phyloP scores from a whole-genome alignment of 2,113 vertebrate genomes.

The Poeciliopsis prolifica region DNA sequence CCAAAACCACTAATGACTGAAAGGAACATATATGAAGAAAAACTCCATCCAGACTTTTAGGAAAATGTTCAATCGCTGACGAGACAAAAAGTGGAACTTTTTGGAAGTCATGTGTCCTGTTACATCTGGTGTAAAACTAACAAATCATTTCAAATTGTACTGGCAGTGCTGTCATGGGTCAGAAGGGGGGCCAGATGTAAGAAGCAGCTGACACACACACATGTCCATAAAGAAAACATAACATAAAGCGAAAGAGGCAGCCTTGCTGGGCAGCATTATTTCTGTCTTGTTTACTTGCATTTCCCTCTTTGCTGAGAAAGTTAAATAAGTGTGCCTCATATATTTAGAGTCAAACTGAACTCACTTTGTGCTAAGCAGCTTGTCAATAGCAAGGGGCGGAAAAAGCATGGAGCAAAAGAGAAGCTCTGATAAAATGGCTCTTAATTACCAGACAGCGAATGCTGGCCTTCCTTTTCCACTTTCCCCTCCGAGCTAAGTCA shows the following conservation, averaged over 20 bases:
- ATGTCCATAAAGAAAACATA: constrained; percentile 15
- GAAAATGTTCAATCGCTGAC: too few species aligned
- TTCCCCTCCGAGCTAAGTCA: constrained; percentile 77
- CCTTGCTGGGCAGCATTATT: constrained; percentile 21
- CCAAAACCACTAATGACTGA: too few species aligned
- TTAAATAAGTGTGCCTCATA: constrained; percentile 88
- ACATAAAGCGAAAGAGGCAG: constrained; percentile 16
- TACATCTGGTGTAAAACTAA: too few species aligned
- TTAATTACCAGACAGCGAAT: constrained; percentile 95
- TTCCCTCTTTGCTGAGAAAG: constrained; percentile 67
- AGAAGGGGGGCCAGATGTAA: background rate
- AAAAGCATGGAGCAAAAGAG: constrained; percentile 72
- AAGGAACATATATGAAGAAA: too few species aligned
- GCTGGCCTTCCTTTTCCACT: constrained; percentile 78
- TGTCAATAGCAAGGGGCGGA: constrained; percentile 80
- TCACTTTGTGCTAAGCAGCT: constrained; percentile 81
- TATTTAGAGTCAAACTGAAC: constrained; percentile 86
- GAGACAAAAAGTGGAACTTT: too few species aligned
- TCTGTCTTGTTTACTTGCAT: constrained; percentile 62
- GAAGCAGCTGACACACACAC: constrained; percentile 5
- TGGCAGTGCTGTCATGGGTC: too few species aligned
- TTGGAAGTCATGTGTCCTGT: too few species aligned
- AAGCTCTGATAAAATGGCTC: constrained; percentile 89
- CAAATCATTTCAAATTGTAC: too few species aligned
- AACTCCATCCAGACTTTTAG: too few species aligned